Evolutionary conservation across 2,797 vertebrate genomes (phyloP).

Genomic region (Aeoliscus strigatus): DNA sequence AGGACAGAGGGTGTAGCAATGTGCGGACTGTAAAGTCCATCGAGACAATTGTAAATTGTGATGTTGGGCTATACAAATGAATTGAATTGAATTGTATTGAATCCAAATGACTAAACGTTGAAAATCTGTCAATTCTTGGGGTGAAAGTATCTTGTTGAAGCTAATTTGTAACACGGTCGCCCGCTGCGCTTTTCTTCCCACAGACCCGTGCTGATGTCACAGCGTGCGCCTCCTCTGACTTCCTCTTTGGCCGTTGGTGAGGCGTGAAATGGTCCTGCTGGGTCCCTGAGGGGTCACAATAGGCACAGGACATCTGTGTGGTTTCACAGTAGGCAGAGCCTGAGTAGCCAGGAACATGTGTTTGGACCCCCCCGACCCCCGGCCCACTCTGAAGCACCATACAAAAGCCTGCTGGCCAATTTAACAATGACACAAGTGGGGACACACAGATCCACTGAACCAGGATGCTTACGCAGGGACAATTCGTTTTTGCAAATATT

Average conservation of each 20-base stretch:
- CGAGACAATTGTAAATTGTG: no score
- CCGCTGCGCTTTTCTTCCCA: conserved; percentile 49
- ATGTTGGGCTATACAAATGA: no score
- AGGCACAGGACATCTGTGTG: conserved; percentile 58
- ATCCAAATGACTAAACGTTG: conserved; percentile 8
- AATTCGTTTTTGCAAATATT: conserved; percentile 1
- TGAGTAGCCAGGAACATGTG: conserved; percentile 57
- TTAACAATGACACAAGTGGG: conserved; percentile 42
- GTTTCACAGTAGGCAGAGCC: conserved; percentile 47
- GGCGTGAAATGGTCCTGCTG: conserved; percentile 63
- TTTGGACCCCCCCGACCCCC: conserved; percentile 56
- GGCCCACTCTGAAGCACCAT: conserved; percentile 27
- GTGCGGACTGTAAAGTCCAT: no score
- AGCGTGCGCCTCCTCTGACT: conserved; percentile 52
- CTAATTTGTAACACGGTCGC: conserved; percentile 63
- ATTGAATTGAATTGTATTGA: no score
- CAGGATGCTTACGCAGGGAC: background rate
- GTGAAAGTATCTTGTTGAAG: conserved; percentile 50
- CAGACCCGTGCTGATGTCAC: conserved; percentile 51
- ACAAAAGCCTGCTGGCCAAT: conserved; percentile 53
- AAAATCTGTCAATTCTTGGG: conserved; percentile 12
- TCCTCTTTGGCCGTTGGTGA: conserved; percentile 53
- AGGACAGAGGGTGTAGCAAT: no score
- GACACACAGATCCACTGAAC: conserved; percentile 14
- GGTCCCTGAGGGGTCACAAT: conserved; percentile 52